Percentiles rank a stretch among this genome's conserved stretches.
Conservation (phyloP, 2,888 invertebrate species). For the Leuctra nigra region DNA sequence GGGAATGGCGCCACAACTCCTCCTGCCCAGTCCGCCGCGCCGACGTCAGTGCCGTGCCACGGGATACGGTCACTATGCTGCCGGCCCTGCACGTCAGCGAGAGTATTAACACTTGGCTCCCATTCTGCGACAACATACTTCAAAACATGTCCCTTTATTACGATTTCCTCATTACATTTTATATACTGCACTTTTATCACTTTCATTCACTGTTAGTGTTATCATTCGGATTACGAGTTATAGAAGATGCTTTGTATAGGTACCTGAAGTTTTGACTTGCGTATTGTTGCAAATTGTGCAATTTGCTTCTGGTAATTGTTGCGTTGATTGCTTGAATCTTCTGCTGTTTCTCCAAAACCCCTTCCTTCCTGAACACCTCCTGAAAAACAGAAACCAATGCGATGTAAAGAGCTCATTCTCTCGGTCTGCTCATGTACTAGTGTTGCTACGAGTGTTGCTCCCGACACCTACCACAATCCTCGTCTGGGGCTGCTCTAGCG, state of each 20-base stretch:
- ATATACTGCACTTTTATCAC: too few species aligned
- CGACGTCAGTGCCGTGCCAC: slow-evolving; percentile 56
- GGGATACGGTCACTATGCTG: slow-evolving; percentile 51
- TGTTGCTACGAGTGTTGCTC: neutral
- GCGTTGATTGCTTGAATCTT: slow-evolving; percentile 32
- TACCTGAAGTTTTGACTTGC: slow-evolving; percentile 74
- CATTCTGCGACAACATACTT: too few species aligned
- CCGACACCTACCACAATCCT: slow-evolving; percentile 49
- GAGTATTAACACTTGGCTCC: too few species aligned
- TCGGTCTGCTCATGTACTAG: neutral
- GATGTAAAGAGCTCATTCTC: neutral
- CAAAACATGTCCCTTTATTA: too few species aligned
- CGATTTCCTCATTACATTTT: too few species aligned
- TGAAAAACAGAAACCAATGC: slow-evolving; percentile 26
- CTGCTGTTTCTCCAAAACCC: slow-evolving; percentile 21
- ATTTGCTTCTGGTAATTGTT: slow-evolving; percentile 49
- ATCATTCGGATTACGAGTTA: too few species aligned
- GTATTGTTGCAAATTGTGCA: slow-evolving; percentile 78
- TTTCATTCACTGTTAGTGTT: too few species aligned
- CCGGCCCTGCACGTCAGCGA: slow-evolving; percentile 42
- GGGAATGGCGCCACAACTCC: slow-evolving; percentile 75
- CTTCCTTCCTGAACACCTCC: slow-evolving; percentile 40
- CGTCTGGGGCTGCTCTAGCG: slow-evolving; percentile 64
- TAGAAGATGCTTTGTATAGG: too few species aligned
- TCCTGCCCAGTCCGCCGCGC: slow-evolving; percentile 58